Percentiles rank a stretch among this genome's conserved stretches.
phyloP scores from a whole-genome alignment of 2,797 vertebrate genomes.

The Anabacerthia variegaticeps region DNA sequence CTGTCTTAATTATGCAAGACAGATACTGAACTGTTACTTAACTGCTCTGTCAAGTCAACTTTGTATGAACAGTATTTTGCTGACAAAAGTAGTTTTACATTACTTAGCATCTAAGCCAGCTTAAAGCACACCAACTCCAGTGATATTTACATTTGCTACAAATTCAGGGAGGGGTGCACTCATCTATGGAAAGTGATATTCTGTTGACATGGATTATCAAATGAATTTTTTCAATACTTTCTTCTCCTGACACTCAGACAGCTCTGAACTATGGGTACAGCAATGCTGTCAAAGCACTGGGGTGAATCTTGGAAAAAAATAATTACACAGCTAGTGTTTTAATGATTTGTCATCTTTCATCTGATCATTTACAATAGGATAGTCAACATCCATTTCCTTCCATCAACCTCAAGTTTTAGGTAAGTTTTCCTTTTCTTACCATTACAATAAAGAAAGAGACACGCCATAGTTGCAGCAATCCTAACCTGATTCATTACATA shows the following conservation, averaged over 20 bases:
- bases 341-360: neutral
- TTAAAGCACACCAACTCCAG: neutral
- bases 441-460: neutral
- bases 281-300: neutral
- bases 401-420: neutral
- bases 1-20: neutral
- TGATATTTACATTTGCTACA: neutral
- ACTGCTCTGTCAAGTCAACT: neutral
- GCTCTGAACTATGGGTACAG: neutral
- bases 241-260: neutral
- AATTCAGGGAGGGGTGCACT: neutral
- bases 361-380: neutral
- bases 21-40: neutral
- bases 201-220: neutral
- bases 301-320: neutral
- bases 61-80: neutral
- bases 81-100: neutral
- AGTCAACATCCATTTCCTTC: neutral
- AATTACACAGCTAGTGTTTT: neutral
- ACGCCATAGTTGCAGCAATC: neutral
- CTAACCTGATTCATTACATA: neutral
- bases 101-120: neutral
- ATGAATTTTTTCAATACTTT: neutral
- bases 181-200: neutral
- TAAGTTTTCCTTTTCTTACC: neutral